Percentiles rank a stretch among this genome's conserved stretches.
These are phyloP conservation scores for Podabrus alpinus DNA, from an alignment of 2,888 invertebrate species.

Conservation along the genomic window DNA sequence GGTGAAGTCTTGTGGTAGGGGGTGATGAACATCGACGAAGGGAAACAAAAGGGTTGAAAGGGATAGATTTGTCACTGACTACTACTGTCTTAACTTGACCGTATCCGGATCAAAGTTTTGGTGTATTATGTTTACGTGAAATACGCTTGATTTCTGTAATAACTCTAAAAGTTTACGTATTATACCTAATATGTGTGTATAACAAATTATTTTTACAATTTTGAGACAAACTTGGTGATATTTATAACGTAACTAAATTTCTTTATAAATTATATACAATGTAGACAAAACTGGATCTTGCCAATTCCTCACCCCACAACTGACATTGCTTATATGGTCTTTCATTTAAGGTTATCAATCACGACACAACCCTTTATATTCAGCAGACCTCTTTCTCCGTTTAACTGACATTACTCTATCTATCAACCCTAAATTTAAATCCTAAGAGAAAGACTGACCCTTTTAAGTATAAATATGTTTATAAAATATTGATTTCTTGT, in stretches of 20 bases:
- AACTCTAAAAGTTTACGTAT: neutral
- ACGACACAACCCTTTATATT: slow-evolving; percentile 35
- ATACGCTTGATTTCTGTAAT: neutral
- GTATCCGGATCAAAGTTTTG: slow-evolving; percentile 36
- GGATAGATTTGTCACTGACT: slow-evolving; percentile 52
- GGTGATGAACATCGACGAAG: slow-evolving; percentile 26
- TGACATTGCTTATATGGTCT: slow-evolving; percentile 22
- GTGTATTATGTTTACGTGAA: slow-evolving; percentile 15
- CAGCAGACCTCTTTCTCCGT: slow-evolving; percentile 28
- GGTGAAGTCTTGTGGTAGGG: slow-evolving; percentile 20
- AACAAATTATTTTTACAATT: neutral
- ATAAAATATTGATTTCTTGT: slow-evolving; percentile 25
- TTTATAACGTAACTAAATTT: neutral
- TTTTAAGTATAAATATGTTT: slow-evolving; percentile 27
- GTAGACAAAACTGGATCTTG: slow-evolving; percentile 20
- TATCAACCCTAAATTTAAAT: slow-evolving; percentile 30
- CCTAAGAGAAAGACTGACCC: slow-evolving; percentile 30
- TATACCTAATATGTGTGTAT: neutral
- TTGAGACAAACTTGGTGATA: neutral
- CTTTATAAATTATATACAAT: slow-evolving; percentile 2
- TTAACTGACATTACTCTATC: slow-evolving; percentile 21
- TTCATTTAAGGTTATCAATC: slow-evolving; percentile 36
- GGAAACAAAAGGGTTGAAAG: slow-evolving; percentile 46
- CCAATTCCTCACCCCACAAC: slow-evolving; percentile 18
- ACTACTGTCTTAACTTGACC: slow-evolving; percentile 48